These are phyloP conservation scores for Desmodus rotundus DNA, from an alignment of 2,113 vertebrate genomes.

Conservation along the genomic window DNA sequence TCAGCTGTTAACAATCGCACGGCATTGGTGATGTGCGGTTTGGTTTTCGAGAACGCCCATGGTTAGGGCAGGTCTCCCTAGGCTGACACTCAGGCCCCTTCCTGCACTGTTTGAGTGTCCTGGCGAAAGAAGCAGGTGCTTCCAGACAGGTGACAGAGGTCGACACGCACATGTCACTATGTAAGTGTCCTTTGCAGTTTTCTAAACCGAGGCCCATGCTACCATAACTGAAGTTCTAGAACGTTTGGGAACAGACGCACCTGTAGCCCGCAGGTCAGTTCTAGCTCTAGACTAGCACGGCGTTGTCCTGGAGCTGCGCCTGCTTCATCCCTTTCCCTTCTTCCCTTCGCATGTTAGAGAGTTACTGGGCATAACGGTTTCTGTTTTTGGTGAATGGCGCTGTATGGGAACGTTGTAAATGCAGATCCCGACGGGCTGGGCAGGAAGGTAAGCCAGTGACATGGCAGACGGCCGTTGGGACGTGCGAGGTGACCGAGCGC, in stretches of 20 bases:
- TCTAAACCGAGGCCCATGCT: fast-evolving
- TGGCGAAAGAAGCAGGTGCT: not conserved
- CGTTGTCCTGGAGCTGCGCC: fast-evolving
- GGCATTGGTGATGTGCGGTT: fast-evolving
- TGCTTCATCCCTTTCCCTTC: not conserved
- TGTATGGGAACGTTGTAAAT: not conserved
- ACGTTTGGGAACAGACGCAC: fast-evolving
- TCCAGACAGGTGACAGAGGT: too few species aligned
- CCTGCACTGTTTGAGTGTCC: fast-evolving
- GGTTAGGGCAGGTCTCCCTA: not conserved
- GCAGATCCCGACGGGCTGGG: not conserved
- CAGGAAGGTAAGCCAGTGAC: not conserved
- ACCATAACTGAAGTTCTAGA: not conserved
- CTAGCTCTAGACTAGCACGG: fast-evolving
- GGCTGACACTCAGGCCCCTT: not conserved
- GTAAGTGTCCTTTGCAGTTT: not conserved
- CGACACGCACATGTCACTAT: fast-evolving
- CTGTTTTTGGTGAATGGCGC: not conserved
- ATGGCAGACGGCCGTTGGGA: fast-evolving
- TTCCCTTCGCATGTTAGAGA: not conserved
- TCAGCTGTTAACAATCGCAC: fast-evolving
- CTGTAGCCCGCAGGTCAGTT: fast-evolving
- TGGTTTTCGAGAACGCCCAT: not conserved
- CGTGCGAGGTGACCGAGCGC: fast-evolving
- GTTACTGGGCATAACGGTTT: not conserved